phyloP scores from a whole-genome alignment of 2,797 vertebrate genomes.

The Champsocephalus gunnari region DNA sequence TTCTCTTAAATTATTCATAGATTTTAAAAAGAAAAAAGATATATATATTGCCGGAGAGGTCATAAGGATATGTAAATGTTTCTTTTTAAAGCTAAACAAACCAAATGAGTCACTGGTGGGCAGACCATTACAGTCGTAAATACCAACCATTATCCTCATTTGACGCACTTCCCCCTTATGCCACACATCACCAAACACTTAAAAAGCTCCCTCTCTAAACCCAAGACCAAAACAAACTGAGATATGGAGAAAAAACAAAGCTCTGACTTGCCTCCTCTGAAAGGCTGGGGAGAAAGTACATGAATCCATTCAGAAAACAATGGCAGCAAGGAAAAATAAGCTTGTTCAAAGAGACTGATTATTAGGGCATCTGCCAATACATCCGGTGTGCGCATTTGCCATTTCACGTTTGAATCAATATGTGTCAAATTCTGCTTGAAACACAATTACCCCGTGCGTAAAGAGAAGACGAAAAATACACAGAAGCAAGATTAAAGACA shows the following conservation, averaged over 20 bases:
- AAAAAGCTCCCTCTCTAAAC: conserved; percentile 9
- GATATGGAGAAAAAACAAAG: conserved; percentile 21
- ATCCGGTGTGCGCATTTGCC: conserved; percentile 53
- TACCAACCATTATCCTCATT: conserved; percentile 51
- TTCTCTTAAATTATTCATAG: conserved; percentile 8
- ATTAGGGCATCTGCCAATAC: conserved; percentile 74
- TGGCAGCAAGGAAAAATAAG: conserved; percentile 49
- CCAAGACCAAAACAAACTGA: conserved; percentile 48
- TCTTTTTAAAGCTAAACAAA: conserved; percentile 51
- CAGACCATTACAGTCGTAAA: conserved; percentile 32
- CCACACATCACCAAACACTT: conserved; percentile 34
- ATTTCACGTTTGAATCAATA: conserved; percentile 75
- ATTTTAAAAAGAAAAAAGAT: neutral
- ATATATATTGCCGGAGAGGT: neutral
- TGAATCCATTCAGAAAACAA: conserved; percentile 59
- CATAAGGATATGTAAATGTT: conserved; percentile 15
- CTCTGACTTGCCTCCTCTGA: conserved; percentile 33
- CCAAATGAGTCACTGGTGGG: conserved; percentile 57
- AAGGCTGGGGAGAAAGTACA: conserved; percentile 17
- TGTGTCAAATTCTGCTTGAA: conserved; percentile 79
- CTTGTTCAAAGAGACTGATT: conserved; percentile 73
- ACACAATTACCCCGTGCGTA: conserved; percentile 75
- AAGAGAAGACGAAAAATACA: conserved; percentile 59
- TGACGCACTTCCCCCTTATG: conserved; percentile 36
- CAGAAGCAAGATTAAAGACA: conserved; percentile 68